Conservation (phyloP, 2,113 vertebrate genomes). For the Dissostichus mawsoni region DNA sequence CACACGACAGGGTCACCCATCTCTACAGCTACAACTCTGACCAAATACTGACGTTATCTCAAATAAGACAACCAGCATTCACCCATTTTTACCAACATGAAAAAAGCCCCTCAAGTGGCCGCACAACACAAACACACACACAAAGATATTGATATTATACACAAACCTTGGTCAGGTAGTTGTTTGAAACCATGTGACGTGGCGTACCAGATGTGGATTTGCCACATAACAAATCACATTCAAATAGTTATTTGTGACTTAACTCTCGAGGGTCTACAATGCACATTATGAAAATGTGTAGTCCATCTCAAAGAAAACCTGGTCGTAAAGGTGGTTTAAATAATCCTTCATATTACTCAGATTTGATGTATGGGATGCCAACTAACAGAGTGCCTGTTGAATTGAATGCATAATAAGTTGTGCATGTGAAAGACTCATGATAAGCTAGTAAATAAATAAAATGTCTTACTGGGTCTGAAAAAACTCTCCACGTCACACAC, state of each 20-base stretch:
- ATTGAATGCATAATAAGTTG: slow-evolving; percentile 66
- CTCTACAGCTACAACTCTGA: slow-evolving; percentile 89
- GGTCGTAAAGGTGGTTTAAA: neutral
- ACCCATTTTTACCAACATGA: slow-evolving; percentile 65
- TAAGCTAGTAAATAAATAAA: slow-evolving; percentile 61
- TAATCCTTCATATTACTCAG: slow-evolving; percentile 1
- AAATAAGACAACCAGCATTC: slow-evolving; percentile 73
- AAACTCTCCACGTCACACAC: slow-evolving; percentile 8
- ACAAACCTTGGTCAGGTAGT: slow-evolving; percentile 15
- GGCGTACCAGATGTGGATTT: neutral
- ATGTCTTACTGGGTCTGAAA: neutral
- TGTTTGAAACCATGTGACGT: slow-evolving; percentile 12
- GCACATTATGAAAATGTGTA: neutral
- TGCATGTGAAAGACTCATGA: slow-evolving; percentile 4
- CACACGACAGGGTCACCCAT: slow-evolving; percentile 85
- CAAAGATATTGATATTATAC: slow-evolving; percentile 16
- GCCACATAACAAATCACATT: neutral
- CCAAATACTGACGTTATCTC: slow-evolving; percentile 78
- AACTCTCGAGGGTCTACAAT: slow-evolving; percentile 2
- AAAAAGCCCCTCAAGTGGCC: slow-evolving; percentile 38
- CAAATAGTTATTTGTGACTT: neutral
- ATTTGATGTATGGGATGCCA: neutral
- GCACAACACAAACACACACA: slow-evolving; percentile 36
- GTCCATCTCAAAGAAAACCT: neutral
- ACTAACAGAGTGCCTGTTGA: neutral